Evolutionary conservation across 2,888 invertebrate genomes (phyloP), one percentile per base, ranked within the genome.

Genomic region (Pseudococcus jackbeardsleyi): DNA sequence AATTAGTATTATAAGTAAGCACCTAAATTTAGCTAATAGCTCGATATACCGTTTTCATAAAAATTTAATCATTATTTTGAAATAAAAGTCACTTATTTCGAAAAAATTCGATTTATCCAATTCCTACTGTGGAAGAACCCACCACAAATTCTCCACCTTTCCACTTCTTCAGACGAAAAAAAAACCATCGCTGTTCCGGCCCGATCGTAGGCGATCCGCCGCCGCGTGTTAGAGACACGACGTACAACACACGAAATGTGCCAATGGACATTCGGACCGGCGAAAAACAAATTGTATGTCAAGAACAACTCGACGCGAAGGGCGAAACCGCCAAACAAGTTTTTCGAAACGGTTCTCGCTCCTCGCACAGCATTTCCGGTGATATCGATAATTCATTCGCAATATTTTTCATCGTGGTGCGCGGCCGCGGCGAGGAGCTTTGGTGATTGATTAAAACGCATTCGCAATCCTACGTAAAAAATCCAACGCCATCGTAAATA

Each of bases 281-380:
- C 54, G 84, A 54, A 50, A 85, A 85, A 50, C 42, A 54, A 59
- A 50, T 85, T 85, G 85, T 85, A 59, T 85, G 85, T 85, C 85
- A 85, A 85, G 85, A 85, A 85, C 85, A 54, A 64, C 54, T 48
- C 48, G 17, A 79, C 39, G 39, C 54, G 84, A 85, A 54, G 39
- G 59, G 59, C 79, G 79, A 85, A 54, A 64, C 42, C 12, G 19
- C 54, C 85, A 59, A 59, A 85, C 85, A 85, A 85, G 85, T 59
- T 85, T 22, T 64, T 59, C 84, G 54, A 84, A 48, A 54, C 84
- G 84, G 48, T 54, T 26, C 50, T 48, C 33, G 85, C 1, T 22
- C 39, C 33, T 77, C 39, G 15, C 39, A 82, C 64, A 33, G 79
- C 79, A 19, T 82, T 82, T 82, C 79, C 79, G 79, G 79, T 82